Percentiles rank a stretch among this genome's conserved stretches.
Conservation (phyloP, 2,797 vertebrate species). For the Fratercula arctica region DNA sequence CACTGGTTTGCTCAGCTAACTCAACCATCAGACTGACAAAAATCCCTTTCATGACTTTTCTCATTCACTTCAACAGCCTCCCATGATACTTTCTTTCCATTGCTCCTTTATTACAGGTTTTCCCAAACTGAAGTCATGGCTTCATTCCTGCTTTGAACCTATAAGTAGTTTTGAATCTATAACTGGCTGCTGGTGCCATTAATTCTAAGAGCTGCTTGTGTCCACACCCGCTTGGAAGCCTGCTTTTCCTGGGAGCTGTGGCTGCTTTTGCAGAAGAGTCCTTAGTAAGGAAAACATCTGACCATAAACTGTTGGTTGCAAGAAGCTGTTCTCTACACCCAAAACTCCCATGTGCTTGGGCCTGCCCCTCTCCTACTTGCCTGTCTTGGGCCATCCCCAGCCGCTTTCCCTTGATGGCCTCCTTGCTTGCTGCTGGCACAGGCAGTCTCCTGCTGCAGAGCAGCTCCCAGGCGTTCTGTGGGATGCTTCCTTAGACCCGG, state of each 20-base stretch:
- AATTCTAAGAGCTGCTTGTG: not conserved
- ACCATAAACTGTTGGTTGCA: not conserved
- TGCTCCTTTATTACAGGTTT: not conserved
- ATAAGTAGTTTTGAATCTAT: not conserved
- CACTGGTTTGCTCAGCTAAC: not conserved
- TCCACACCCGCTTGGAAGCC: not conserved
- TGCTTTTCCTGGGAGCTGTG: not conserved
- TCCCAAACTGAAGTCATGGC: not conserved
- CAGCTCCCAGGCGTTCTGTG: not conserved
- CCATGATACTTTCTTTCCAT: not conserved
- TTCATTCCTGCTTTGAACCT: slow-evolving; percentile 2
- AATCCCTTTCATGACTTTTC: not conserved
- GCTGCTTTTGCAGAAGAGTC: not conserved
- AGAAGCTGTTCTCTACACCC: not conserved
- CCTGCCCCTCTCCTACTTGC: not conserved
- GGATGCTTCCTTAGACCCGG: not conserved
- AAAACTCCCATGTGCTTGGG: not conserved
- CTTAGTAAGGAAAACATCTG: not conserved
- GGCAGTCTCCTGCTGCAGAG: not conserved
- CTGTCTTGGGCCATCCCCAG: not conserved
- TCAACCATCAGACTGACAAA: not conserved
- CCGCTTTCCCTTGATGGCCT: not conserved
- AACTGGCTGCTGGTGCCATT: not conserved
- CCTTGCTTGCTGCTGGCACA: not conserved
- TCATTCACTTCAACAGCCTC: not conserved